Evolutionary conservation across 2,797 vertebrate genomes (phyloP).

Genomic region (Rhyacichthys aspro): DNA sequence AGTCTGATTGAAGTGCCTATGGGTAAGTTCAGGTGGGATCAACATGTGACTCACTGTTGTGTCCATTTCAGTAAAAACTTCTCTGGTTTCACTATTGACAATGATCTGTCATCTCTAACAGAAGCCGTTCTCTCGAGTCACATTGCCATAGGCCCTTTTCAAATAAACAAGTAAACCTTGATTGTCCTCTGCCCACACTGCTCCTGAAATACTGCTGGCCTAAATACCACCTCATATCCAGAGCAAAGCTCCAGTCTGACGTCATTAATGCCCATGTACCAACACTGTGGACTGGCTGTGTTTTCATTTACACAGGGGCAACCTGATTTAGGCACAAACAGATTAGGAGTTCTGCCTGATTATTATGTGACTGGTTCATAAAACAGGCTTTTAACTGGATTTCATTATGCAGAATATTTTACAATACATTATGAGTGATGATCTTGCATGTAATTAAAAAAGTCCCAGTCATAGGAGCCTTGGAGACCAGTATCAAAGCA

Average conservation of each 20-base stretch:
- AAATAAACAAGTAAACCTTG: conserved; percentile 58
- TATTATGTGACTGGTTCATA: conserved; percentile 1
- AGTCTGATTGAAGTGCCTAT: too few species aligned
- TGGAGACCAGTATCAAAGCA: too few species aligned
- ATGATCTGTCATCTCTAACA: background rate
- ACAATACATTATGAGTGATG: too few species aligned
- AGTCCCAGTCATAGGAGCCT: too few species aligned
- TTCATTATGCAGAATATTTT: too few species aligned
- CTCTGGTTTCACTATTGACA: background rate
- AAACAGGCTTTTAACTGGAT: background rate
- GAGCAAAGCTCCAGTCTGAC: conserved; percentile 53
- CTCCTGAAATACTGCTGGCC: conserved; percentile 68
- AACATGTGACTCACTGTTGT: too few species aligned
- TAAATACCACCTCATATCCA: conserved; percentile 62
- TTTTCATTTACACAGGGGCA: conserved; percentile 43
- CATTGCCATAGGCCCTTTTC: conserved; percentile 10
- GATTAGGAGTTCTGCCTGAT: conserved; percentile 32
- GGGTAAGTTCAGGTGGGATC: too few species aligned
- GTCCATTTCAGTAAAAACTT: too few species aligned
- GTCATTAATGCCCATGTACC: conserved; percentile 62
- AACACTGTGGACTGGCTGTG: conserved; percentile 28
- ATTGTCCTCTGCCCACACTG: conserved; percentile 41
- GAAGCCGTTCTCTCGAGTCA: background rate
- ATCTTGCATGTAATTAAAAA: too few species aligned
- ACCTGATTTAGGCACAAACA: conserved; percentile 49